Base-by-base conservation (phyloP, 2,888 invertebrate genomes). In the Ommatoiulus sabulosus region DNA sequence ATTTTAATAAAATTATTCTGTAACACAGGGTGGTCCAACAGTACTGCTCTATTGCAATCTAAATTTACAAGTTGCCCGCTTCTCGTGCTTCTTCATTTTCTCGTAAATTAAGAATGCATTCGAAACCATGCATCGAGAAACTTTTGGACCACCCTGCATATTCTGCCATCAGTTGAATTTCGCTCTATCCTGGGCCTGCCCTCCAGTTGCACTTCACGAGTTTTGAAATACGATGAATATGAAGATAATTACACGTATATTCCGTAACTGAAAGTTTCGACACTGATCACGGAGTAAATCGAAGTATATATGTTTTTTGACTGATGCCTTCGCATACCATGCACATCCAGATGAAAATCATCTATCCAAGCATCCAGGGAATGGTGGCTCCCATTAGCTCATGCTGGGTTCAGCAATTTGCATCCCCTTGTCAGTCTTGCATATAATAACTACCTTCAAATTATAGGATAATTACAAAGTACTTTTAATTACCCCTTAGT, bases 361-460 rank as follows among this genome's bases (percentile, higher is more conserved):
- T 80, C 35, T 80, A 43, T 80, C 80, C 35, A 35, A 35, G 80
- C 35, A 80, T 80, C 80, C 80, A 80, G 80, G 80, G 80, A 35
- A 80, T 80, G 43, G 80, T 80, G 80, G 80, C 80, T 80, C 24
- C 35, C 24, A 80, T 80, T 80, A 35, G 35, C 80, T 80, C 80
- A 80, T 24, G 80, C 80, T 80, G 80, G 35, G 80, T 35, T 80
- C 35, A 80, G 80, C 35, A 80, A 80, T 80, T 80, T 80, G 80
- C 80, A 80, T 35, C 80, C 80, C 35, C 80, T 80, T 80, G 80
- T 80, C 80, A 80, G 80, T 35, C 80, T 80, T 35, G 3, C 35
- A 80, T 80, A 35, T 80, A 80, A 80, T 80, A 43, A 80, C 80
- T 80, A 80, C 80, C 80, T 80, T 80, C 80, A 80, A 80, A 80